These are phyloP conservation scores for Strigamia maritima DNA, from an alignment of 2,888 invertebrate genomes.

Conservation along the genomic window DNA sequence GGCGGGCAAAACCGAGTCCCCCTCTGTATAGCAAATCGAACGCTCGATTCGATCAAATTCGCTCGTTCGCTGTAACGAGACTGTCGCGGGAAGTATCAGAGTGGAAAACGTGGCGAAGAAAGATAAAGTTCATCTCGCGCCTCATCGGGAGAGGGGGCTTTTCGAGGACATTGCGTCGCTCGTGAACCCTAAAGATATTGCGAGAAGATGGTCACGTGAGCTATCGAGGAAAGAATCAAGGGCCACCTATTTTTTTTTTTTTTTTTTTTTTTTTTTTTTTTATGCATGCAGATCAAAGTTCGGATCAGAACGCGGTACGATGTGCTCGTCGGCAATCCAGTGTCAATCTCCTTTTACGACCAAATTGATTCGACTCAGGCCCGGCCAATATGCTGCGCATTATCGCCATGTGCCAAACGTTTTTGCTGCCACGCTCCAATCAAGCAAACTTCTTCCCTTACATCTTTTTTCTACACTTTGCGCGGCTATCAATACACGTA, in stretches of 20 bases:
- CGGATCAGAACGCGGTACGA: conserved; percentile 17
- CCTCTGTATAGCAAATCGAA: background rate
- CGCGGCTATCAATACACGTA: background rate
- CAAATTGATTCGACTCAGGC: conserved; percentile 19
- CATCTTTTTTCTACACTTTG: background rate
- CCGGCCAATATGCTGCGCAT: conserved; percentile 13
- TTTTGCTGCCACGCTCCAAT: background rate
- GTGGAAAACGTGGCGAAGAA: conserved; percentile 6
- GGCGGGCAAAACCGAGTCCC: background rate
- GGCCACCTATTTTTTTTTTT: background rate
- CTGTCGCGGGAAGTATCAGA: background rate
- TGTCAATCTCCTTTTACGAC: conserved; percentile 19
- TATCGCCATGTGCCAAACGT: conserved; percentile 16
- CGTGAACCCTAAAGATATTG: conserved; percentile 17
- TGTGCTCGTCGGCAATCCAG: background rate
- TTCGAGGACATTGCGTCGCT: conserved; percentile 20
- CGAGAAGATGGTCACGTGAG: conserved; percentile 23
- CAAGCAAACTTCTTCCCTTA: background rate
- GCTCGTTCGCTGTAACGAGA: background rate
- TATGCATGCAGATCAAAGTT: conserved; percentile 13
- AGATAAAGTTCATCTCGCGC: conserved; percentile 23
- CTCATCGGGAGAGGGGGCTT: conserved; percentile 20
- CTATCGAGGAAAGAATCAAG: conserved; percentile 16
- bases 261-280: background rate
- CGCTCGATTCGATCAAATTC: background rate